phyloP scores from a whole-genome alignment of 2,888 invertebrate genomes.

The Laspeyria flexula region DNA sequence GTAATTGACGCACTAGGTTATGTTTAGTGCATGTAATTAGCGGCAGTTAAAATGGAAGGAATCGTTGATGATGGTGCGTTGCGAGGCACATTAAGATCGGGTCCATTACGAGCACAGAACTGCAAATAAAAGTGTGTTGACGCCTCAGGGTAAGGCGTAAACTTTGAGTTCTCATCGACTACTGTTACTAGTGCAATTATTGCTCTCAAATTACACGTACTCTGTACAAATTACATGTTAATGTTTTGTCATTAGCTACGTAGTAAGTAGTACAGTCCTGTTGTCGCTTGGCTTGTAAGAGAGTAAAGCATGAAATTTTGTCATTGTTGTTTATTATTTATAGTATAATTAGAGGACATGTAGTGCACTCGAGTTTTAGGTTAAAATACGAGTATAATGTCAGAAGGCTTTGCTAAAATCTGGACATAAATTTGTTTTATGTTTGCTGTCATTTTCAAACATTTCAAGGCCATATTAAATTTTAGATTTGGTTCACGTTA shows the following conservation, averaged over 20 bases:
- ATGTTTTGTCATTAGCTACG: conserved; percentile 3
- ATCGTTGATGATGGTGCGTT: not conserved
- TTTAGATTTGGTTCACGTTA: too few species aligned
- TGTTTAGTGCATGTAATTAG: not conserved
- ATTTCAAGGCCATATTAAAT: too few species aligned
- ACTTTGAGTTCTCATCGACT: conserved; percentile 7
- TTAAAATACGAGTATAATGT: too few species aligned
- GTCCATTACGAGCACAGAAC: not conserved
- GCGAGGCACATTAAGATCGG: not conserved
- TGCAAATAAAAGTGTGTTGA: conserved; percentile 3
- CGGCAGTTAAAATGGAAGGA: conserved; percentile 5
- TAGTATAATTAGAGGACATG: too few species aligned
- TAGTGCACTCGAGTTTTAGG: too few species aligned
- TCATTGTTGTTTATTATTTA: too few species aligned
- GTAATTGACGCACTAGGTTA: not conserved
- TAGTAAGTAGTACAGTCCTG: too few species aligned
- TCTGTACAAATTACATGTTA: conserved; percentile 7
- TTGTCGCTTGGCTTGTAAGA: too few species aligned
- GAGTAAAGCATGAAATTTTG: too few species aligned
- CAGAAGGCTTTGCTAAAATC: too few species aligned
- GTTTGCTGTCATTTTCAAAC: too few species aligned
- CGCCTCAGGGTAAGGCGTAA: not conserved
- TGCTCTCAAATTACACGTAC: not conserved
- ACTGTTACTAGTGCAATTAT: not conserved
- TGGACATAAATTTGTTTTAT: too few species aligned